These are phyloP conservation scores for Scaptomyza caliginosa DNA, from an alignment of 2,888 invertebrate genomes.

Conservation along the genomic window DNA sequence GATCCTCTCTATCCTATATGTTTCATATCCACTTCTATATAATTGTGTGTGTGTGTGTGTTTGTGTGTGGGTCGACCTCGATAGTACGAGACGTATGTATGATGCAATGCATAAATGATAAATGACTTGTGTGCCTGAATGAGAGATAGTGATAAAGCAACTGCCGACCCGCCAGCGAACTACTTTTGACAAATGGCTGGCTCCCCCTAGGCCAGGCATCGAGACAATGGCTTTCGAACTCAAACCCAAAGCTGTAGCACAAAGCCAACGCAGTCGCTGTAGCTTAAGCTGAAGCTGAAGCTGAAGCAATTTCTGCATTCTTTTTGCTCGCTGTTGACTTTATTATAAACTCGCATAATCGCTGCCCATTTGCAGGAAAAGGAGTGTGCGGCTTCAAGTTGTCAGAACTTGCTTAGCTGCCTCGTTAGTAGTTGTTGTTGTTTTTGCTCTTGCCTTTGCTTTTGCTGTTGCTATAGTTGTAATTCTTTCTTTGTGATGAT, in stretches of 20 bases:
- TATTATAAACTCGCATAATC: conserved; percentile 78
- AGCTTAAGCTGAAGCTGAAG: conserved; percentile 10
- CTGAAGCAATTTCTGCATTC: conserved; percentile 8
- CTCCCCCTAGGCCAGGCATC: conserved; percentile 21
- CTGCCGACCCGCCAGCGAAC: conserved; percentile 56
- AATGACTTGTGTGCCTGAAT: conserved; percentile 70
- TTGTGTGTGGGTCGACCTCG: conserved; percentile 27
- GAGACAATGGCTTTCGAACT: conserved; percentile 40
- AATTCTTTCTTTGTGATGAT: conserved; percentile 6
- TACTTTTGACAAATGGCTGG: conserved; percentile 73
- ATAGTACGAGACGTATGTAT: conserved; percentile 34
- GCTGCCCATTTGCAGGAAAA: conserved; percentile 51
- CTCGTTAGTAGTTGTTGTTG: conserved; percentile 54
- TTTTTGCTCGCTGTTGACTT: conserved; percentile 45
- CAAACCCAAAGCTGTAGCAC: conserved; percentile 9
- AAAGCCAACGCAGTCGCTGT: background rate
- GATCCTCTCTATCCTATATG: conserved; percentile 1
- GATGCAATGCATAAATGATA: conserved; percentile 77
- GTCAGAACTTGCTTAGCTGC: conserved; percentile 65
- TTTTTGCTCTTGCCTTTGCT: too few relatives aligned
- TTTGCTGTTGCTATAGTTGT: conserved; percentile 14
- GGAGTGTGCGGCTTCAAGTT: conserved; percentile 49
- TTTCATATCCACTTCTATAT: background rate
- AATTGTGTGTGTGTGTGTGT: conserved; percentile 13
- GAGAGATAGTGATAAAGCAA: conserved; percentile 74